Base-by-base conservation (phyloP, 2,888 invertebrate species). In the Nomada ruficornis region DNA sequence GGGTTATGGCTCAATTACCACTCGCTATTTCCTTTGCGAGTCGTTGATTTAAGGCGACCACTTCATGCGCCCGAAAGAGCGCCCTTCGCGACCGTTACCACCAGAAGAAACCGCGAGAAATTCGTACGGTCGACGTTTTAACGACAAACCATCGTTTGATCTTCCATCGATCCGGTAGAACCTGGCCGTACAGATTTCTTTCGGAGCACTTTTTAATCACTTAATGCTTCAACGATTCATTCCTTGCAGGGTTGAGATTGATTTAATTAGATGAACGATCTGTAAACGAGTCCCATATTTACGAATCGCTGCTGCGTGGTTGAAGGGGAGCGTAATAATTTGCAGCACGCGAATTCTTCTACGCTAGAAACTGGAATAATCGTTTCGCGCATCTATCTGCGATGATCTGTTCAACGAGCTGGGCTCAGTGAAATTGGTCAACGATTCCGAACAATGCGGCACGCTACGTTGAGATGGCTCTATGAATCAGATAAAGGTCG, bases 1-100 rank as follows among this genome's bases (percentile, higher is more conserved):
- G 89, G 92, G 90, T 93, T 92, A 93, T 90, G 92, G 91, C 92
- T 93, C 93, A 92, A 93, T 93, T 93, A 93, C 91, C 91, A 91
- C 91, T 92, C 80, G 92, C 89, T 89, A 90, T 91, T 92, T 90
- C 89, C 92, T 91, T 90, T 86, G 91, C 89, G 84, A 89, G 90
- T 76, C 89, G 90, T 90, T 93, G 92, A 92, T 92, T 92, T 91
- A 92, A 91, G 88, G 85, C 88, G 83, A 77, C 86, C 84, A 69
- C 87, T 88, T 90, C 86, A 88, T 86, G 88, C 87, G 77, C 57
- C 74, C 80, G 59, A 75, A 55, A 68, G 70, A 47, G 70, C 82
- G 73, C 67, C 77, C 73, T 70, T 63, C 81, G 80, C 15, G 80
- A 68, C 68, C 80, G 68, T 64, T 36, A 42, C 69, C 55, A 20